phyloP scores from a whole-genome alignment of 1,140 invertebrate genomes.

The Lepidurus couesii region DNA sequence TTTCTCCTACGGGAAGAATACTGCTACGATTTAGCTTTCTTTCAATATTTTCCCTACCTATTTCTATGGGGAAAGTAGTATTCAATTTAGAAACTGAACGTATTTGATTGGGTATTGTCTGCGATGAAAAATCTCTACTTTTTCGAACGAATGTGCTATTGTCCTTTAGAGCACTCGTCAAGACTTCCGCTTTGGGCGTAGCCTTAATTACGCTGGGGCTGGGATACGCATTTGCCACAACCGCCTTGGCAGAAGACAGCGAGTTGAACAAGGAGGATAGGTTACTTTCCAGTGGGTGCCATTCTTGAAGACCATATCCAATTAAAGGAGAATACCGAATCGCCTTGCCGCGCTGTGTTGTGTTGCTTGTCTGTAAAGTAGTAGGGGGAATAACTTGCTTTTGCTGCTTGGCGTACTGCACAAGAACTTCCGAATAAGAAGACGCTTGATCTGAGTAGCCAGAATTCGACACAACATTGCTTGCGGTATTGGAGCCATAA shows the following conservation, averaged over 20 bases:
- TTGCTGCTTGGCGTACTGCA: conserved; percentile 6
- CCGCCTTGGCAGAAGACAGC: not conserved
- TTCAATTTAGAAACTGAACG: not conserved
- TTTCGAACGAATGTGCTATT: not conserved
- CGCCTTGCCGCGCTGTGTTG: not conserved
- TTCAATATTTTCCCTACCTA: not conserved
- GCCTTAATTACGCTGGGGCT: not conserved
- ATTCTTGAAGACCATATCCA: conserved; percentile 11
- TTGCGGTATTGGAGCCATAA: not conserved
- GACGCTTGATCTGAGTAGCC: not conserved
- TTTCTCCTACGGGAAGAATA: not conserved
- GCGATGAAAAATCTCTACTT: not conserved
- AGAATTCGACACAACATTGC: not conserved
- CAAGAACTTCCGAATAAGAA: not conserved
- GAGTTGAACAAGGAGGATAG: not conserved
- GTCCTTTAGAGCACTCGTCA: not conserved
- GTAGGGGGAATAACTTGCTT: not conserved
- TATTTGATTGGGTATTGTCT: not conserved
- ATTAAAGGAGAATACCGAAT: not conserved
- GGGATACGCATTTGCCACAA: not conserved
- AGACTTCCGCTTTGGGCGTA: conserved; percentile 8
- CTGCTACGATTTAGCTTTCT: not conserved
- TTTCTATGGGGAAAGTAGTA: not conserved
- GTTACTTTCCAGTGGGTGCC: not conserved
- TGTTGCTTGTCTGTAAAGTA: not conserved